Conservation (phyloP, 2,888 invertebrate genomes). For the Muschampia plurimacula region DNA sequence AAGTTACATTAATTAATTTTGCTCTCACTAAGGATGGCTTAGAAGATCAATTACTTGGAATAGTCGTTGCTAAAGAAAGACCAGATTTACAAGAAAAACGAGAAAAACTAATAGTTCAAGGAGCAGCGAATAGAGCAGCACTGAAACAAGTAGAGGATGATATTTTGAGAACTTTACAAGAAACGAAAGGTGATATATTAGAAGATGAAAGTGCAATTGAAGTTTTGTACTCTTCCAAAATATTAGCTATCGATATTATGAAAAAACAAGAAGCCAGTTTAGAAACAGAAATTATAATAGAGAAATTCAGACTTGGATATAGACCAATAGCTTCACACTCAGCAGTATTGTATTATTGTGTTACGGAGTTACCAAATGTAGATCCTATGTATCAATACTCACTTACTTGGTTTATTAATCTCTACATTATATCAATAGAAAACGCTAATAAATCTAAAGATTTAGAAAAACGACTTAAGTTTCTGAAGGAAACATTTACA, state of each 20-base stretch:
- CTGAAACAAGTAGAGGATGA: slow-evolving; percentile 95
- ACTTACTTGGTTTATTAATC: slow-evolving; percentile 93
- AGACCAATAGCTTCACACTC: slow-evolving; percentile 92
- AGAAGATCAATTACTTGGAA: slow-evolving; percentile 93
- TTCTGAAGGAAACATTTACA: slow-evolving; percentile 91
- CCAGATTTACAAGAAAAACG: slow-evolving; percentile 93
- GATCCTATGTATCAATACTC: slow-evolving; percentile 97
- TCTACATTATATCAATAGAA: slow-evolving; percentile 92
- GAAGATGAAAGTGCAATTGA: slow-evolving; percentile 96
- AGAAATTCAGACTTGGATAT: slow-evolving; percentile 90
- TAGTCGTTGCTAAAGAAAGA: slow-evolving; percentile 93
- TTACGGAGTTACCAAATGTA: slow-evolving; percentile 93
- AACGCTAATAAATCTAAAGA: slow-evolving; percentile 90
- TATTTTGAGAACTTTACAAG: slow-evolving; percentile 93
- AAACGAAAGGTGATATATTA: slow-evolving; percentile 94
- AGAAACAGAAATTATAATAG: slow-evolving; percentile 91
- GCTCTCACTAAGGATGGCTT: slow-evolving; percentile 93
- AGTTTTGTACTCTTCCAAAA: slow-evolving; percentile 94
- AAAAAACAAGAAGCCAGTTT: slow-evolving; percentile 92
- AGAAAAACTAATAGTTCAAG: slow-evolving; percentile 91
- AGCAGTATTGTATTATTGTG: slow-evolving; percentile 92
- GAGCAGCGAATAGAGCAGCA: slow-evolving; percentile 92
- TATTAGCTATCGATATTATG: slow-evolving; percentile 91
- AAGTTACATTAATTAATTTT: slow-evolving; percentile 94
- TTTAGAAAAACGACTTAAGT: slow-evolving; percentile 88